A percentile compares a stretch with the other conserved stretches of the same genome.
phyloP scores from a whole-genome alignment of 2,888 invertebrate species.

The Zelleria hepariella region DNA sequence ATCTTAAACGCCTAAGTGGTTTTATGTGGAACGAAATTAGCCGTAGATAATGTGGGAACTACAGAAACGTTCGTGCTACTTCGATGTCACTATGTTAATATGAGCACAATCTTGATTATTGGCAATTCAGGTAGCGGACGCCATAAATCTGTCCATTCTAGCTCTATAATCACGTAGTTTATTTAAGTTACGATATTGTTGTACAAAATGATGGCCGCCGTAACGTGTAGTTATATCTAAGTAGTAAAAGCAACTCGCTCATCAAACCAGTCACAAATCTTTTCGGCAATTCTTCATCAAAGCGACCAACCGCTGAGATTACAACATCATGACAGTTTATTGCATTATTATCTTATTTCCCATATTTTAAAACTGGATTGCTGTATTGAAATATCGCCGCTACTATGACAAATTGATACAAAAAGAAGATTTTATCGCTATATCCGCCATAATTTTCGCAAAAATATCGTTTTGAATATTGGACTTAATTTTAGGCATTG shows the following conservation, averaged over 20 bases:
- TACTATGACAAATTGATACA: neutral
- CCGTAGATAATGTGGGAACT: neutral
- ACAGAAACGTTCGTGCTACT: neutral
- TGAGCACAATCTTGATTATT: neutral
- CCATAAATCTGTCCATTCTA: neutral
- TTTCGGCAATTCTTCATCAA: slow-evolving; percentile 4
- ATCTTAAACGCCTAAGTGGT: neutral
- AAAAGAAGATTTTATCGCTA: neutral
- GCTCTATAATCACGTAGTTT: neutral
- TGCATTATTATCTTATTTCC: slow-evolving; percentile 8
- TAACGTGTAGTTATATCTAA: neutral
- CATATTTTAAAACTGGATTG: neutral
- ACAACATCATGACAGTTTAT: slow-evolving; percentile 12
- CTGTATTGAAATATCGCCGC: neutral
- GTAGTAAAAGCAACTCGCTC: slow-evolving; percentile 6
- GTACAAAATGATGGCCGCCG: neutral
- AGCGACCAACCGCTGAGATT: slow-evolving; percentile 5
- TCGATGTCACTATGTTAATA: neutral
- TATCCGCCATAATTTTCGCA: neutral
- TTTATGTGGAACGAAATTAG: neutral
- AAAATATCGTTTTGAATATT: neutral
- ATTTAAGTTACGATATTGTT: neutral
- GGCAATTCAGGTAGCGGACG: neutral
- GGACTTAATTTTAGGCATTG: neutral
- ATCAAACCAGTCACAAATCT: slow-evolving; percentile 7